Percentiles rank a stretch among this genome's conserved stretches.
phyloP scores from a whole-genome alignment of 2,797 vertebrate genomes.

The Cyprinella venusta region DNA sequence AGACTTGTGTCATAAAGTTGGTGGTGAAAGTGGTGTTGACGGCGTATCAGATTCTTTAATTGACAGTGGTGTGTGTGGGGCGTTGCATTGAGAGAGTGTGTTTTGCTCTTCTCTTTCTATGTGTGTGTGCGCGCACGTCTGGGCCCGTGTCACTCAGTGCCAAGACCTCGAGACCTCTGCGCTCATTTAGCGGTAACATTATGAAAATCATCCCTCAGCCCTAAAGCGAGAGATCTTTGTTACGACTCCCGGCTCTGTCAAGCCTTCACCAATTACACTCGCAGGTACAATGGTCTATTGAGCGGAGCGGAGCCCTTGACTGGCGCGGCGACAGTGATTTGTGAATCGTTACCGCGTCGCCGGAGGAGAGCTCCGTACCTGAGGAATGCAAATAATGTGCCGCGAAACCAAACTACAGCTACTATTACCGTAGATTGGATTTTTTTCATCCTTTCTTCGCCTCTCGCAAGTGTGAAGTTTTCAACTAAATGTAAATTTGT shows the following conservation, averaged over 20 bases:
- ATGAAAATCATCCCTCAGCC: slow-evolving; percentile 99
- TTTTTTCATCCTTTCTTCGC: slow-evolving; percentile 66
- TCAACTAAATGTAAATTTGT: slow-evolving; percentile 73
- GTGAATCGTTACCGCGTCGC: slow-evolving; percentile 99
- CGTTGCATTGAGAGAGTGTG: slow-evolving; percentile 76
- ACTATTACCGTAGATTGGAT: slow-evolving; percentile 86
- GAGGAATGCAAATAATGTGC: slow-evolving; percentile 99
- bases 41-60: slow-evolving; percentile 77
- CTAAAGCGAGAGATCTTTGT: slow-evolving; percentile 97
- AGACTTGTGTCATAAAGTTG: slow-evolving; percentile 68
- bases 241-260: slow-evolving; percentile 98
- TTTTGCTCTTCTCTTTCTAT: slow-evolving; percentile 80
- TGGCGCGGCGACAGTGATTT: slow-evolving; percentile 98
- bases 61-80: slow-evolving; percentile 73
- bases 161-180: slow-evolving; percentile 91
- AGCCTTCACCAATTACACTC: slow-evolving; percentile 99
- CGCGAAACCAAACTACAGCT: slow-evolving; percentile 87
- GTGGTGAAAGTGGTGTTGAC: slow-evolving; percentile 72
- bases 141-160: slow-evolving; percentile 96
- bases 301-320: slow-evolving; percentile 97
- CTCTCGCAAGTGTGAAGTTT: slow-evolving; percentile 52
- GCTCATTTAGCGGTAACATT: slow-evolving; percentile 99
- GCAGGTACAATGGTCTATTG: slow-evolving; percentile 99
- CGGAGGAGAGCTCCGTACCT: slow-evolving; percentile 94
- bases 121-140: slow-evolving; percentile 87